Conservation (phyloP, 2,797 vertebrate genomes). For the Sciurus carolinensis region DNA sequence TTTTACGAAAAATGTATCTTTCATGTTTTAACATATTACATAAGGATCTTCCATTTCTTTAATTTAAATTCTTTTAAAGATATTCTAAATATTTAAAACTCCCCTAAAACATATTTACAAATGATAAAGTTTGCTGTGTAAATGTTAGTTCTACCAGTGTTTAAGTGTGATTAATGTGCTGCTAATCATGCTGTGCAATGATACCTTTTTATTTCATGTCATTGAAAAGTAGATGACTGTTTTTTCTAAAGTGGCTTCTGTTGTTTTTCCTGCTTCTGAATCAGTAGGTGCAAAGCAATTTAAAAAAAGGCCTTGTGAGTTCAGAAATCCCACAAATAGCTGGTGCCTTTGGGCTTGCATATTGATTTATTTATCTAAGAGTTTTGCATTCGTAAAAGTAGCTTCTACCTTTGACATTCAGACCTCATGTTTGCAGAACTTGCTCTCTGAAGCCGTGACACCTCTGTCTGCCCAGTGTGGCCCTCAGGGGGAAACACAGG, state of each 20-base stretch:
- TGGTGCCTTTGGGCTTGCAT: not conserved
- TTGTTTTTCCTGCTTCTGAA: not conserved
- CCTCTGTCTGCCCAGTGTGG: not conserved
- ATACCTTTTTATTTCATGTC: constrained; percentile 35
- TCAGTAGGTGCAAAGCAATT: constrained; percentile 60
- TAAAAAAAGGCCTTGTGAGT: constrained; percentile 58
- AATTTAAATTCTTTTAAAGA: constrained; percentile 45
- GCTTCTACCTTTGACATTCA: not conserved
- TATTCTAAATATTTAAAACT: constrained; percentile 36
- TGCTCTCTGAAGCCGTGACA: not conserved
- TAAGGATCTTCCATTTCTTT: not conserved
- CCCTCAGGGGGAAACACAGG: not conserved
- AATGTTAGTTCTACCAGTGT: constrained; percentile 70
- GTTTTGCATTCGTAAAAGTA: not conserved
- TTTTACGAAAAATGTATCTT: not conserved
- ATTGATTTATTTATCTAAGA: not conserved
- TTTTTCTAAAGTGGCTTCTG: not conserved
- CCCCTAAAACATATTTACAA: not conserved
- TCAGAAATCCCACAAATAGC: constrained; percentile 30
- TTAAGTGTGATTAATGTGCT: not conserved
- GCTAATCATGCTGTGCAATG: not conserved
- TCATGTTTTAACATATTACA: not conserved
- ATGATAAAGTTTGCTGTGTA: not conserved
- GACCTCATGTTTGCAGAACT: not conserved
- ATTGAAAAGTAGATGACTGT: constrained; percentile 37